Base-by-base conservation (phyloP, 2,888 invertebrate genomes). In the Tipula vernalis region DNA sequence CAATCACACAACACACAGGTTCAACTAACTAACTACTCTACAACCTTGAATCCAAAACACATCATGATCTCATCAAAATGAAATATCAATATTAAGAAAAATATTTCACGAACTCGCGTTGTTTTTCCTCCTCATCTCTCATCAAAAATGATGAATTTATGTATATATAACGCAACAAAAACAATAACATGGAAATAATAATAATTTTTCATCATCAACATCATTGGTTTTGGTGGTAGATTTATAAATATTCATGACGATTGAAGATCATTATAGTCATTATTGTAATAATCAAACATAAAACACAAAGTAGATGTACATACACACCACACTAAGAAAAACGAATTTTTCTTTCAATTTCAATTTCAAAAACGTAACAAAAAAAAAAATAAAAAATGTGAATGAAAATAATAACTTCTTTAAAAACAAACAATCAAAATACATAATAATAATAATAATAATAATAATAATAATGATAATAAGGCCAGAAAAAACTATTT, bases 61-160 rank as follows among this genome's bases (percentile, higher is more conserved):
- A 71, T 71, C 71, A 71, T 71, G 71, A 71, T 71, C 71, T 71
- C 71, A 71, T 71, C 71, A 71, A 71, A 71, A 71, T 71, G 71
- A 71, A 71, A 71, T 71, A 71, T 71, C 71, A 71, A 71, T 71
- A 71, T 71, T 71, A 71, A 71, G 71, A 28, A 71, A 71, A 71
- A 71, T 71, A 71, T 71, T 71, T 71, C 71, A 71, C 71, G 71
- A 71, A 71, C 71, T 71, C 71, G 28, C 71, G 71, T 71, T 71
- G 71, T 71, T 71, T 71, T 71, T 28, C 71, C 18, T 71, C 71
- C 71, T 71, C 71, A 71, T 51, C 51, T 57, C 18, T 71, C 71
- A 71, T 5, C 28, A 71, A 71, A 71, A 71, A 57, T 18, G 28
- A 57, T 18, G 28, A 28, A 28, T 28, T 28, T 28, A 28, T 28